phyloP scores from a whole-genome alignment of 1,140 invertebrate genomes.

The Sitodiplosis mosellana region DNA sequence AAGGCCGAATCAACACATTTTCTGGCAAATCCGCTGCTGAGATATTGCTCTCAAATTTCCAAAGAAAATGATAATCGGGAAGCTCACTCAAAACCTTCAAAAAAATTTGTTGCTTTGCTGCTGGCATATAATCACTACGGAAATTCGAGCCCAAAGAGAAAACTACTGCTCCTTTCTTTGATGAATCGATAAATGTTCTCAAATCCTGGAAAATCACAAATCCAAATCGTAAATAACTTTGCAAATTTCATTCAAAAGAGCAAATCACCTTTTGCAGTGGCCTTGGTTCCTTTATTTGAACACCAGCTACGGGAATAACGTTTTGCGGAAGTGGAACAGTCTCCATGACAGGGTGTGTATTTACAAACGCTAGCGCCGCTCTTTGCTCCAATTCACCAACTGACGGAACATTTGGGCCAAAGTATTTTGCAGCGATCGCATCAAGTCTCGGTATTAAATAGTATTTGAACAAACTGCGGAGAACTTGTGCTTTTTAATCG shows the following conservation, averaged over 20 bases:
- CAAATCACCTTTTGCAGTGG: conserved; percentile 9
- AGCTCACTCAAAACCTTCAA: conserved; percentile 23
- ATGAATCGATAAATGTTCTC: conserved; percentile 23
- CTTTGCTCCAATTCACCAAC: conserved; percentile 1
- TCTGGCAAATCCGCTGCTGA: conserved; percentile 13
- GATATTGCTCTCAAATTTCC: conserved; percentile 26
- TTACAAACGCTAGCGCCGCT: conserved; percentile 22
- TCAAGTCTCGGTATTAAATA: neutral
- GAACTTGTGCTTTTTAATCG: neutral
- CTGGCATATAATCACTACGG: conserved; percentile 16
- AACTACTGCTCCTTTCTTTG: conserved; percentile 26
- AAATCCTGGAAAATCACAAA: conserved; percentile 13
- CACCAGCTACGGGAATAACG: conserved; percentile 32
- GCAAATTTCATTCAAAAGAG: too few relatives aligned
- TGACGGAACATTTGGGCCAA: neutral
- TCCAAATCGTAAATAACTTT: too few relatives aligned
- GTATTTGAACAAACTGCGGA: neutral
- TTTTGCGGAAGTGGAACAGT: conserved; percentile 27
- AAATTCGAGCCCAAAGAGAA: conserved; percentile 28
- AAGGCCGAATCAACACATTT: conserved; percentile 27
- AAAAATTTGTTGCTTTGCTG: conserved; percentile 16
- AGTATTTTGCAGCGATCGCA: neutral
- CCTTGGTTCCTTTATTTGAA: conserved; percentile 25
- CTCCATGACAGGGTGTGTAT: conserved; percentile 25
- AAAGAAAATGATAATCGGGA: conserved; percentile 23